Evolutionary conservation across 2,113 vertebrate genomes (phyloP).

Genomic region (Electrona antarctica): DNA sequence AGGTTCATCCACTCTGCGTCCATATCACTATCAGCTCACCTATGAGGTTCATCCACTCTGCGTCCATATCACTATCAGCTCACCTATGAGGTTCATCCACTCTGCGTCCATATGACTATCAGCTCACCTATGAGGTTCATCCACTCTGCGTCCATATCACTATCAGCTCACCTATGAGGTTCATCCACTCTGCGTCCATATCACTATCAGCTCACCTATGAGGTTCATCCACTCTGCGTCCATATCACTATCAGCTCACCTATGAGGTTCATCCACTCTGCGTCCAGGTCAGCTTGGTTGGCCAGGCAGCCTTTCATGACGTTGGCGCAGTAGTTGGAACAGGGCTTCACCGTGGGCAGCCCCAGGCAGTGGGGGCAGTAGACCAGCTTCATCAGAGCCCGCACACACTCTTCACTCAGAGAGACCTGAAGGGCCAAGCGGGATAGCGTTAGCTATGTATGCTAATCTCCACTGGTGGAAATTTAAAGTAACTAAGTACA

Average conservation of each 20-base stretch:
- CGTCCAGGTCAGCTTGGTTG: conserved; percentile 92
- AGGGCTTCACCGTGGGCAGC: conserved; percentile 83
- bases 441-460: neutral
- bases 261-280: conserved; percentile 93
- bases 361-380: conserved; percentile 91
- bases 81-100: conserved; percentile 92
- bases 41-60: conserved; percentile 92
- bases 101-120: neutral
- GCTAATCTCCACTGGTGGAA: neutral
- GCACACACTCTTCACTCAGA: conserved; percentile 84
- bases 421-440: conserved; percentile 79
- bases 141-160: conserved; percentile 77
- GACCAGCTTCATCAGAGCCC: conserved; percentile 90
- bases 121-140: conserved; percentile 89
- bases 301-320: conserved; percentile 95
- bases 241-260: too few relatives aligned
- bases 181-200: conserved; percentile 86
- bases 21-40: conserved; percentile 79
- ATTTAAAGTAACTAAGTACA: too few relatives aligned
- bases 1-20: conserved; percentile 91
- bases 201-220: conserved; percentile 79
- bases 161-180: conserved; percentile 85
- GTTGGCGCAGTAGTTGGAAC: conserved; percentile 89
- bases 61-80: conserved; percentile 46
- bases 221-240: conserved; percentile 94